Conservation (phyloP, 2,113 vertebrate genomes). For the Vidua chalybeata region DNA sequence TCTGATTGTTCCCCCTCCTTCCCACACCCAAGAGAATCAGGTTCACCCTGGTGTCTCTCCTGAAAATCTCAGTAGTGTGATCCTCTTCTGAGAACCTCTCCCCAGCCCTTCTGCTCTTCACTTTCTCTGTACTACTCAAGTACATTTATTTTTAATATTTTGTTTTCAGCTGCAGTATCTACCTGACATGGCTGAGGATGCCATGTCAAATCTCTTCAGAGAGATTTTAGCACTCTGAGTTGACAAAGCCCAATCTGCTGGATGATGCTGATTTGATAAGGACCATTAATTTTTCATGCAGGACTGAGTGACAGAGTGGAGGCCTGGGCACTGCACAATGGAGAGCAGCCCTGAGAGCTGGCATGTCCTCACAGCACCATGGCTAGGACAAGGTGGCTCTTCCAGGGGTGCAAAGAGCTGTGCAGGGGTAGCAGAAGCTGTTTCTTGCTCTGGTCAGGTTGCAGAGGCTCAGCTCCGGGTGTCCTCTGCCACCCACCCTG, state of each 20-base stretch:
- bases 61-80: neutral
- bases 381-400: neutral
- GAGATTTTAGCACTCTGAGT: neutral
- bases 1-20: neutral
- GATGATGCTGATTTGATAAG: neutral
- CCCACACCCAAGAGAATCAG: neutral
- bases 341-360: neutral
- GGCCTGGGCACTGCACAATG: fast-evolving
- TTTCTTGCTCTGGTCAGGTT: neutral
- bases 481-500: fast-evolving
- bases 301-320: neutral
- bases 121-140: neutral
- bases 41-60: neutral
- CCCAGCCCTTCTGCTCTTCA: neutral
- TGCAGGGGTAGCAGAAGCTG: neutral
- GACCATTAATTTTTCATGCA: neutral
- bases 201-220: neutral
- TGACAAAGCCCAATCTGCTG: neutral
- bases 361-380: neutral
- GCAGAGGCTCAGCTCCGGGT: neutral
- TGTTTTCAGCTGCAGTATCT: neutral
- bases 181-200: neutral
- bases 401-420: neutral
- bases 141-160: constrained; percentile 5
- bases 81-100: neutral